Conservation (phyloP, 2,888 invertebrate species). For the Synergus umbraculus region DNA sequence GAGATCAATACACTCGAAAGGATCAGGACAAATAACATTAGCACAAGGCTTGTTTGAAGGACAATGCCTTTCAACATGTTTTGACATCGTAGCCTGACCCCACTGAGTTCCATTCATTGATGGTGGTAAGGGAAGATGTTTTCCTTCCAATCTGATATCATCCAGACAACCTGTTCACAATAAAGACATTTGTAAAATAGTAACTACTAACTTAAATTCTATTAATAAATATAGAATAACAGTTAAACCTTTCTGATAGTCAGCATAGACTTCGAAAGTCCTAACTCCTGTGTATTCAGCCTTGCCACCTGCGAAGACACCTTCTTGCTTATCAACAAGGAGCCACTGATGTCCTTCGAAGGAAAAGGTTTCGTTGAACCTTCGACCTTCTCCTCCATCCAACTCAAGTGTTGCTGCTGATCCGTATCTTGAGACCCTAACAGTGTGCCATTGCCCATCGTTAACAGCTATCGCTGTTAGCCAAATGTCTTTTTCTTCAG, state of each 20-base stretch:
- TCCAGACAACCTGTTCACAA: constrained; percentile 84
- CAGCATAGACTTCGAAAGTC: constrained; percentile 95
- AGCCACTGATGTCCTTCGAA: constrained; percentile 96
- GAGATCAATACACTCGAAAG: constrained; percentile 96
- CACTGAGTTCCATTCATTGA: constrained; percentile 97
- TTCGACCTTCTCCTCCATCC: constrained; percentile 95
- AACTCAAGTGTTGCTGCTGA: constrained; percentile 94
- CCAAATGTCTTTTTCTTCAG: constrained; percentile 94
- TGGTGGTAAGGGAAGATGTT: constrained; percentile 95
- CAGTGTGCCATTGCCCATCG: constrained; percentile 98
- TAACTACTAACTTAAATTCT: background rate
- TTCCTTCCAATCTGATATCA: constrained; percentile 93
- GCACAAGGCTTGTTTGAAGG: constrained; percentile 97
- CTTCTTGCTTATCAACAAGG: constrained; percentile 94
- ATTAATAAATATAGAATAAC: background rate
- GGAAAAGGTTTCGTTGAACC: constrained; percentile 94
- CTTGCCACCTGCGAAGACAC: constrained; percentile 96
- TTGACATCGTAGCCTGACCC: constrained; percentile 96
- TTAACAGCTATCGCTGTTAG: constrained; percentile 93
- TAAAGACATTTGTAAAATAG: background rate
- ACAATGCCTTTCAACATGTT: constrained; percentile 94
- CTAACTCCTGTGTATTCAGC: constrained; percentile 96
- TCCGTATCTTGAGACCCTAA: constrained; percentile 93
- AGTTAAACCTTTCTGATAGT: constrained; percentile 91
- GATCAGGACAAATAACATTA: constrained; percentile 94